A percentile compares a stretch with the other conserved stretches of the same genome.
phyloP scores from a whole-genome alignment of 2,113 vertebrate genomes.

The Synchiropus splendidus region DNA sequence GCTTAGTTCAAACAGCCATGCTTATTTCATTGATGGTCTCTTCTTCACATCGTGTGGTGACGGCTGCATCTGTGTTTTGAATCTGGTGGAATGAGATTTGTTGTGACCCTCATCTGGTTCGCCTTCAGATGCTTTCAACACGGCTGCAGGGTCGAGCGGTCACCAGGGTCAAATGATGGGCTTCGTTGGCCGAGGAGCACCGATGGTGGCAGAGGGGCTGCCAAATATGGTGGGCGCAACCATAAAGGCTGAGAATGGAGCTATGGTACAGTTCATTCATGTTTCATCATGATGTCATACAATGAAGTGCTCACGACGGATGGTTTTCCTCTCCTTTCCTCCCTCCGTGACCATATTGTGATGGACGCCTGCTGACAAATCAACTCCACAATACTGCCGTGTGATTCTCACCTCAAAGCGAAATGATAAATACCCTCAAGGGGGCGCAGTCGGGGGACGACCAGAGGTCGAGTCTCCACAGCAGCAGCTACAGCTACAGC shows the following conservation, averaged over 20 bases:
- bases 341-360: too few species aligned
- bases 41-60: too few species aligned
- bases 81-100: too few species aligned
- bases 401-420: constrained; percentile 64
- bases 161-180: constrained; percentile 96
- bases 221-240: constrained; percentile 83
- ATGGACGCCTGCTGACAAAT: constrained; percentile 73
- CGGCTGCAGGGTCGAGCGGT: constrained; percentile 77
- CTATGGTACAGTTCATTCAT: constrained; percentile 88
- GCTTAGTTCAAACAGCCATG: too few species aligned
- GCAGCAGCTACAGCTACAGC: constrained; percentile 30
- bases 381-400: constrained; percentile 48
- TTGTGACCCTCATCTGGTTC: too few species aligned
- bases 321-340: too few species aligned
- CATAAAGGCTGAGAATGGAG: constrained; percentile 91
- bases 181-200: constrained; percentile 87
- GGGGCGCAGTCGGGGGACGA: constrained; percentile 72
- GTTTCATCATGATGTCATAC: too few species aligned
- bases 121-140: constrained; percentile 93
- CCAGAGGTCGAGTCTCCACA: constrained; percentile 85
- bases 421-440: constrained; percentile 84
- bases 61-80: too few species aligned
- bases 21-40: too few species aligned
- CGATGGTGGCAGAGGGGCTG: constrained; percentile 86
- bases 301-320: too few species aligned